Percentiles rank a stretch among this genome's conserved stretches.
Evolutionary conservation across 2,797 vertebrate species (phyloP).

Genomic region (Acestrorhynchus altus): DNA sequence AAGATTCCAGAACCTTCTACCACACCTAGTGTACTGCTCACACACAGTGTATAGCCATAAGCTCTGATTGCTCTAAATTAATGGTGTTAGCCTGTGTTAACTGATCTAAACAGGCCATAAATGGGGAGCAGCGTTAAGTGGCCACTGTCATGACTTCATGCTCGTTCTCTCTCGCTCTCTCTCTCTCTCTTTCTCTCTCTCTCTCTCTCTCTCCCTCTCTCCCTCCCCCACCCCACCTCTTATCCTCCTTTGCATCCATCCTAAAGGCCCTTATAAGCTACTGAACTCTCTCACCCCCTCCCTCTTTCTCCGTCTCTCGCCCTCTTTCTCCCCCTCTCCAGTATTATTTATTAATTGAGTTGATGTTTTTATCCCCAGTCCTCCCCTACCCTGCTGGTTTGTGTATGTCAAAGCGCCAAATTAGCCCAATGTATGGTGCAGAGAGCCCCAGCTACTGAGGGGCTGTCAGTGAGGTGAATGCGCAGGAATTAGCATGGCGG

Average conservation of each 20-base stretch:
- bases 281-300: conserved; percentile 16
- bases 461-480: conserved; percentile 79
- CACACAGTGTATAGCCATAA: conserved; percentile 17
- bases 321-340: conserved; percentile 12
- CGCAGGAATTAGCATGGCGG: conserved; percentile 78
- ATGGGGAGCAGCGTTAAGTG: conserved; percentile 57
- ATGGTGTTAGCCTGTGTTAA: conserved; percentile 55
- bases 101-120: conserved; percentile 58
- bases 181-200: conserved; percentile 2
- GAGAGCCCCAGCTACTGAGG: conserved; percentile 79
- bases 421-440: conserved; percentile 81
- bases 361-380: conserved; percentile 60
- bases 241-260: conserved; percentile 20
- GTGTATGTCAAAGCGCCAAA: conserved; percentile 82
- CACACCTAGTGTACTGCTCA: background rate
- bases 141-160: conserved; percentile 57
- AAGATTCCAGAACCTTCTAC: conserved; percentile 7
- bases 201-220: conserved; percentile 27
- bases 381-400: conserved; percentile 74
- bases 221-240: conserved; percentile 9
- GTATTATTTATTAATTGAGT: conserved; percentile 68
- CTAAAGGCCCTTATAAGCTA: conserved; percentile 48
- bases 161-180: conserved; percentile 33
- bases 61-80: conserved; percentile 47
- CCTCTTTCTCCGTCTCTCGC: conserved; percentile 19